Conservation (phyloP, 2,888 invertebrate genomes). For the Petrolisthes manimaculis region DNA sequence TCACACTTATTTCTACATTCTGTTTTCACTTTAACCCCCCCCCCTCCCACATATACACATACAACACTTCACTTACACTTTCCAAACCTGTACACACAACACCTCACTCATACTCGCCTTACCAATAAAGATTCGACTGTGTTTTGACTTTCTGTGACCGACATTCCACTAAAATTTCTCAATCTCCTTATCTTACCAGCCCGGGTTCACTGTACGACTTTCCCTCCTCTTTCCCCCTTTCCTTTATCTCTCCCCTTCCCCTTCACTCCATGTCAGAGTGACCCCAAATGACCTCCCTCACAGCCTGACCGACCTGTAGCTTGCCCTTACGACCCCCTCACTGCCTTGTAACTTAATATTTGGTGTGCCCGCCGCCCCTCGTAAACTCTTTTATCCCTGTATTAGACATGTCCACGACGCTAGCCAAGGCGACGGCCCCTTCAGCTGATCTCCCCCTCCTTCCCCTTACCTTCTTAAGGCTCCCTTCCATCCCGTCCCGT, state of each 20-base stretch:
- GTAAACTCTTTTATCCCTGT: slow-evolving; percentile 33
- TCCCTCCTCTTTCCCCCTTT: neutral
- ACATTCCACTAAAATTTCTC: too few species aligned
- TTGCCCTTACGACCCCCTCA: slow-evolving; percentile 11
- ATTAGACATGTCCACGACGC: slow-evolving; percentile 21
- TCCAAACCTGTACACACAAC: too few species aligned
- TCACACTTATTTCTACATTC: too few species aligned
- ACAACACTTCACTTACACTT: too few species aligned
- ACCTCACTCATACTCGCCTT: too few species aligned
- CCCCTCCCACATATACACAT: too few species aligned
- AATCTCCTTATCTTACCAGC: too few species aligned
- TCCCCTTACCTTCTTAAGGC: neutral
- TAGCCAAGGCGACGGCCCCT: neutral
- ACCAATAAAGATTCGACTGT: too few species aligned
- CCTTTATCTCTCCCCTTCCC: neutral
- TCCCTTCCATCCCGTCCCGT: too few species aligned
- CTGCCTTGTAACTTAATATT: slow-evolving; percentile 42
- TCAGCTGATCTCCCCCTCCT: neutral
- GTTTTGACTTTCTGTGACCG: too few species aligned
- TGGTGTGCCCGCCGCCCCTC: slow-evolving; percentile 13
- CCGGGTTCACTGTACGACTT: too few species aligned
- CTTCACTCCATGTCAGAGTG: neutral
- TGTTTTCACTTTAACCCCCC: too few species aligned
- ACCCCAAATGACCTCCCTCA: neutral
- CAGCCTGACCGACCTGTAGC: neutral